Evolutionary conservation across 2,113 vertebrate genomes (phyloP), one percentile per base, ranked within the genome.

Genomic region (Malurus elegans): DNA sequence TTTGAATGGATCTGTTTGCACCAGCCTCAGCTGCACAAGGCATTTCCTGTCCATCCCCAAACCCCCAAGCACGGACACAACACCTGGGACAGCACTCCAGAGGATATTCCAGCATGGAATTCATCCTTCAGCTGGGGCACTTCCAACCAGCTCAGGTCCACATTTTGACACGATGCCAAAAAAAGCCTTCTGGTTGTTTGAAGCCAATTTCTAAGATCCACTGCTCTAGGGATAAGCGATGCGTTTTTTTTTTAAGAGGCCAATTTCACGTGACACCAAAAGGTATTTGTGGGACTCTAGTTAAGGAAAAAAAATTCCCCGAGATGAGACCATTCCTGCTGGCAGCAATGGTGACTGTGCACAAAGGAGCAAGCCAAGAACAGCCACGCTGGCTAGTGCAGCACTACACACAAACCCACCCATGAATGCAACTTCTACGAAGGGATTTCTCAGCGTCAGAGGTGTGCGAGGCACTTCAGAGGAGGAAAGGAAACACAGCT

Each of bases 391-490:
- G 96, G 94, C 93, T 75, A 95, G 92, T 89, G 93, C 93, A 96
- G 93, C 92, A 38, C 92, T 94, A 96, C 90, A 93, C 88, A 65
- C 79, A 86, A 94, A 93, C 85, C 47, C 62, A 93, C 81, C 87
- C 64, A 84, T 18, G 64, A 92, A 92, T 62, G 64, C 92, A 61
- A 90, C 90, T 92, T 64, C 91, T 94, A 95, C 16, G 51, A 95
- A 95, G 90, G 83, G 93, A 64, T 78, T 85, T 64, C 86, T 86
- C 73, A 97, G 84, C 80, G 90, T 95, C 94, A 92, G 79, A 92
- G 97, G 93, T 93, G 95, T 97, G 96, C 94, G 94, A 97, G 96
- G 96, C 97, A 97, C 97, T 97, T 97, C 88, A 96, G 94, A 96
- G 96, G 92, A 96, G 96, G 79, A 78, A 76, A 91, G 93, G 83